Evolutionary conservation across 2,888 invertebrate species (phyloP).

Genomic region (Metacarcinus magister): DNA sequence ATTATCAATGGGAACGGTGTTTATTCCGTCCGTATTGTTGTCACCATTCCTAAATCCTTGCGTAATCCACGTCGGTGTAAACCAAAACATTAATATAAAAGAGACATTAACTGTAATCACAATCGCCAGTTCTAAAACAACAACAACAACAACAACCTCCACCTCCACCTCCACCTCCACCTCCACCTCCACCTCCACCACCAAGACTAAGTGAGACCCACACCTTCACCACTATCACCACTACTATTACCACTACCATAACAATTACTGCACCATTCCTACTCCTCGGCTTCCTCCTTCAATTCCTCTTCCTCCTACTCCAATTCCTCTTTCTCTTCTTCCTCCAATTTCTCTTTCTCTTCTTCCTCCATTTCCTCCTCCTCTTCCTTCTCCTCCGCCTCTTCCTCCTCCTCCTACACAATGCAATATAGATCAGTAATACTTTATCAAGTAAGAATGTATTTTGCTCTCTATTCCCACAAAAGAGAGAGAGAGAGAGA

Average conservation of each 20-base stretch:
- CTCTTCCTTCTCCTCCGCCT: slow-evolving; percentile 16
- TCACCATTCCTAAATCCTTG: neutral
- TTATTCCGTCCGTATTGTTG: neutral
- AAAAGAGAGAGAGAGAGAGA: neutral
- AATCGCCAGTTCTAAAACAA: neutral
- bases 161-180: neutral
- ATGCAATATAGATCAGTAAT: neutral
- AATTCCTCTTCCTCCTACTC: no score
- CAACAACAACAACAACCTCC: neutral
- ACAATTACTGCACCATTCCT: neutral
- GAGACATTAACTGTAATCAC: neutral
- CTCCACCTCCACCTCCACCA: neutral
- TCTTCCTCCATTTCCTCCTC: no score
- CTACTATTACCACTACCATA: neutral
- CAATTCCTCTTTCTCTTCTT: no score
- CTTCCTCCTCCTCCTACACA: neutral
- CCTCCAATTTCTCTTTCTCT: no score
- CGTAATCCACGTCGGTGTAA: no score
- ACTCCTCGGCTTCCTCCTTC: no score
- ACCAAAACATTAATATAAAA: slow-evolving; percentile 11
- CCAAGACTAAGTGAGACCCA: neutral
- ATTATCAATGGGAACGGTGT: no score
- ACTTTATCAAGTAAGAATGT: neutral
- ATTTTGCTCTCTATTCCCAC: neutral
- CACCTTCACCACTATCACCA: neutral